Evolutionary conservation across 2,888 invertebrate genomes (phyloP).

Genomic region (Bugula neritina): DNA sequence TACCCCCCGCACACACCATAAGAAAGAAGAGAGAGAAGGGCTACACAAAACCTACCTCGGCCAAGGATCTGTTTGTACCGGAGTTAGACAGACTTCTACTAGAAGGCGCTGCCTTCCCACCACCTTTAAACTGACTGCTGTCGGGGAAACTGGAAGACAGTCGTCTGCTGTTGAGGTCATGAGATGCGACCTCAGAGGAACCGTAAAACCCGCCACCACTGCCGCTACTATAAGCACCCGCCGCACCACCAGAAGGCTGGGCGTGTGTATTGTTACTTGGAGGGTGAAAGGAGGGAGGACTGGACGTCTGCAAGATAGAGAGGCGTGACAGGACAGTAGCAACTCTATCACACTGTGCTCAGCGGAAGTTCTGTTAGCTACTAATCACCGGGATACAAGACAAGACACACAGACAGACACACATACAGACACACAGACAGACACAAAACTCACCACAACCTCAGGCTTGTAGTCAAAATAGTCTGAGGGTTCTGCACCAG

Average conservation of each 20-base stretch:
- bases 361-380: too few relatives aligned
- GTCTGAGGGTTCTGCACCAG: background rate
- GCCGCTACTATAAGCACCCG: background rate
- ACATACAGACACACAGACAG: background rate
- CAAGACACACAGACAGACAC: background rate
- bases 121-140: background rate
- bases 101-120: background rate
- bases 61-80: background rate
- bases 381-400: too few relatives aligned
- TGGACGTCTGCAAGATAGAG: too few relatives aligned
- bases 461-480: background rate
- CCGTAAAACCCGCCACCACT: background rate
- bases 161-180: background rate
- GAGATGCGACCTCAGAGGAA: background rate
- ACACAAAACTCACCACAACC: background rate
- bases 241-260: too few relatives aligned
- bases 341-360: too few relatives aligned
- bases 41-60: constrained; percentile 27
- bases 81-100: background rate
- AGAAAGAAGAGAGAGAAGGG: too few relatives aligned
- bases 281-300: too few relatives aligned
- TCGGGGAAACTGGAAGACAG: background rate
- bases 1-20: too few relatives aligned
- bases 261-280: too few relatives aligned
- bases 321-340: too few relatives aligned